A percentile compares a stretch with the other conserved stretches of the same genome.
phyloP scores from a whole-genome alignment of 2,888 invertebrate species.

The Ichneumoninae sp. region DNA sequence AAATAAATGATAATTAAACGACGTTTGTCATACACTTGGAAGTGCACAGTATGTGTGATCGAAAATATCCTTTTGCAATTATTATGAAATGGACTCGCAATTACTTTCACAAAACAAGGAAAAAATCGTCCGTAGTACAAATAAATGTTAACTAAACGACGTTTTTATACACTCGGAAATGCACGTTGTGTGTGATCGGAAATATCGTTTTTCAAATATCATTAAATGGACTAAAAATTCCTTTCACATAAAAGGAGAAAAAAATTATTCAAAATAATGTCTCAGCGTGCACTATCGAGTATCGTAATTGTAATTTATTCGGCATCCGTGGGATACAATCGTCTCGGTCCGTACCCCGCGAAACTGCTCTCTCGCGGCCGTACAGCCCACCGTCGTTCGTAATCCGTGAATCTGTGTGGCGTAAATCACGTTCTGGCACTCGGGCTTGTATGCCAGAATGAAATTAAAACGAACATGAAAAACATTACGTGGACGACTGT shows the following conservation, averaged over 20 bases:
- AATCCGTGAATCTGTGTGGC: slow-evolving; percentile 27
- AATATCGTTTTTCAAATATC: not conserved
- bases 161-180: not conserved
- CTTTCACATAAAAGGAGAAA: not conserved
- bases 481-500: not conserved
- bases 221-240: not conserved
- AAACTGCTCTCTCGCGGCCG: not conserved
- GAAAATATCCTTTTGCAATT: too few relatives aligned
- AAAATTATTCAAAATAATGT: not conserved
- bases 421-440: slow-evolving; percentile 25
- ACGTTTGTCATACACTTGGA: not conserved
- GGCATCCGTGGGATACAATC: slow-evolving; percentile 24
- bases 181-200: not conserved
- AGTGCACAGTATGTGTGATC: not conserved
- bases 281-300: not conserved
- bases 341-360: not conserved
- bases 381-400: slow-evolving; percentile 16
- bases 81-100: too few relatives aligned
- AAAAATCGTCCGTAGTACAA: too few relatives aligned
- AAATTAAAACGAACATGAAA: slow-evolving; percentile 8
- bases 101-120: too few relatives aligned
- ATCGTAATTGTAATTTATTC: slow-evolving; percentile 27
- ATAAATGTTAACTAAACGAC: not conserved
- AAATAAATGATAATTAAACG: not conserved
- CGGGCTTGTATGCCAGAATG: not conserved